phyloP scores from a whole-genome alignment of 2,888 invertebrate species.

The Drosophila putrida region DNA sequence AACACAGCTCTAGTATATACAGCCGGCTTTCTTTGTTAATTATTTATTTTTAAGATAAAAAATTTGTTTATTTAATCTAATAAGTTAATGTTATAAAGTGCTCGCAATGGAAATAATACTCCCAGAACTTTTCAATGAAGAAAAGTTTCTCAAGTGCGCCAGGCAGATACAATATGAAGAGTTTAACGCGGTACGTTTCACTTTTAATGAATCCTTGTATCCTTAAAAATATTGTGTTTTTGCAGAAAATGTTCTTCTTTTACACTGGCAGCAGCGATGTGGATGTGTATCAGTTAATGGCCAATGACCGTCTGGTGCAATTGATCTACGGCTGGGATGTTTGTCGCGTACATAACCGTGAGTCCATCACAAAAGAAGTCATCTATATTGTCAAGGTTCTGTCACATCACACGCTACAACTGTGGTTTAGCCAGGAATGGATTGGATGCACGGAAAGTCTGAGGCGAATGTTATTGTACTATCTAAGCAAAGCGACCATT shows the following conservation, averaged over 20 bases:
- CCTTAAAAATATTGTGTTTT: neutral
- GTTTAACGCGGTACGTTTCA: conserved; percentile 71
- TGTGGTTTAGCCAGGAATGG: conserved; percentile 82
- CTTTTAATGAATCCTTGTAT: neutral
- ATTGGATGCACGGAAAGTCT: conserved; percentile 52
- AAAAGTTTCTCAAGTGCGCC: conserved; percentile 69
- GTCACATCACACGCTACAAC: conserved; percentile 73
- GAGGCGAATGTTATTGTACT: conserved; percentile 61
- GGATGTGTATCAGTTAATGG: conserved; percentile 75
- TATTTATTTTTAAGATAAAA: neutral
- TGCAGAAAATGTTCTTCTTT: conserved; percentile 73
- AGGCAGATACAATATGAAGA: conserved; percentile 76
- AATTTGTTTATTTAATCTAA: neutral
- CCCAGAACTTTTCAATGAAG: conserved; percentile 64
- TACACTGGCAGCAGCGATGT: conserved; percentile 67
- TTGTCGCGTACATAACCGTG: conserved; percentile 61
- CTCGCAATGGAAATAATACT: conserved; percentile 75
- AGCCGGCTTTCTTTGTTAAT: conserved; percentile 30
- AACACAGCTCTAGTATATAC: neutral
- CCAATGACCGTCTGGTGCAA: conserved; percentile 72
- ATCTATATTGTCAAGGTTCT: conserved; percentile 63
- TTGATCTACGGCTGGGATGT: conserved; percentile 78
- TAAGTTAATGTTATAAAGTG: conserved; percentile 5
- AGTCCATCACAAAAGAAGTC: conserved; percentile 44
- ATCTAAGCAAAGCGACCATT: conserved; percentile 56